phyloP scores from a whole-genome alignment of 2,888 invertebrate species.

The Celastrina argiolus region DNA sequence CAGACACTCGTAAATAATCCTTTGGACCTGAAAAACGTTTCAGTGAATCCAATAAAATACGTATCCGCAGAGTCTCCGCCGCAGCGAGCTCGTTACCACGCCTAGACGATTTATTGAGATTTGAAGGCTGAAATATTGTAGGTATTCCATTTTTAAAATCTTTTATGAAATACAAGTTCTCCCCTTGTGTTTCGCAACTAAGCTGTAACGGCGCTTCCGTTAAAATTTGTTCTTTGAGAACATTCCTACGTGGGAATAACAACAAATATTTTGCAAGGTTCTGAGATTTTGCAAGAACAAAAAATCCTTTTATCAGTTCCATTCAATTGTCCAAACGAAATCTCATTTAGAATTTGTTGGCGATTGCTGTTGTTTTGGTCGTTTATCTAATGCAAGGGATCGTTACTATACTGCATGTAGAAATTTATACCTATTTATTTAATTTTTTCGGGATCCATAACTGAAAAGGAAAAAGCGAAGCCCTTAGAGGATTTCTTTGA shows the following conservation, averaged over 20 bases:
- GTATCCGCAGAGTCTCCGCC: constrained; percentile 77
- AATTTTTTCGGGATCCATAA: too few relatives aligned
- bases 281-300: too few relatives aligned
- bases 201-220: constrained; percentile 13
- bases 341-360: background rate
- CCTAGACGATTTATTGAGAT: constrained; percentile 78
- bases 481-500: too few relatives aligned
- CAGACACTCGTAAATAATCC: constrained; percentile 77
- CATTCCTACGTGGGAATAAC: constrained; percentile 12
- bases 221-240: constrained; percentile 19
- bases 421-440: too few relatives aligned
- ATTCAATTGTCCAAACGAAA: background rate
- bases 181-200: constrained; percentile 31
- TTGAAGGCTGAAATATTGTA: constrained; percentile 76
- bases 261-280: constrained; percentile 20
- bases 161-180: constrained; percentile 61
- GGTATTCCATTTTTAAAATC: constrained; percentile 71
- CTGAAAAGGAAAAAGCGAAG: too few relatives aligned
- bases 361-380: background rate
- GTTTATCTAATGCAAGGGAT: too few relatives aligned
- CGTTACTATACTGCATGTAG: too few relatives aligned
- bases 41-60: constrained; percentile 78
- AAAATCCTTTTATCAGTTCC: constrained; percentile 48
- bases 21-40: constrained; percentile 76
- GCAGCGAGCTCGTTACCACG: constrained; percentile 76